phyloP scores from a whole-genome alignment of 2,888 invertebrate species.

The Sinotaia quadrata region DNA sequence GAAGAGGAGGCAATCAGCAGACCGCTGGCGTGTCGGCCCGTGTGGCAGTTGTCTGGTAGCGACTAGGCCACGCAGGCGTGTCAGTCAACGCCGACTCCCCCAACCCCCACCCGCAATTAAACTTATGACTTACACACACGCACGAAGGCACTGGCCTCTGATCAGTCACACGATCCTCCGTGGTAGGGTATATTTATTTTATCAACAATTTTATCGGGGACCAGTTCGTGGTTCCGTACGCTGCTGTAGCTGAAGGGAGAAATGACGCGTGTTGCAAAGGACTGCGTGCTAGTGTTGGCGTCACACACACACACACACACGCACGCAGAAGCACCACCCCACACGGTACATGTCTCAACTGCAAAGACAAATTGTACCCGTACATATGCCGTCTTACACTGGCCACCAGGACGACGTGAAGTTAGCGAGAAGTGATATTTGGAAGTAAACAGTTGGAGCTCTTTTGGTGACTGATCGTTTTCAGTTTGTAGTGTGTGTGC shows the following conservation, averaged over 20 bases:
- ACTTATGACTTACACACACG: neutral
- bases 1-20: no score
- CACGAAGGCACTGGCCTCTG: neutral
- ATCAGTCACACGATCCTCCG: neutral
- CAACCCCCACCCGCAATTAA: no score
- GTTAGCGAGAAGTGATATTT: no score
- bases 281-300: neutral
- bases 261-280: neutral
- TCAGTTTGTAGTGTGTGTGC: slow-evolving; percentile 5
- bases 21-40: no score
- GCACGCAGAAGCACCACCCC: neutral
- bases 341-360: neutral
- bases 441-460: no score
- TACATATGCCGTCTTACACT: no score
- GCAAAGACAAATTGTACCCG: neutral
- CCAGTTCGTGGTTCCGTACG: neutral
- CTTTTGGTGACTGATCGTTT: no score
- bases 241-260: neutral
- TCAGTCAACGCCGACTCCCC: no score
- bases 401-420: no score
- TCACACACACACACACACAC: slow-evolving; percentile 6
- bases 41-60: no score
- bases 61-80: no score
- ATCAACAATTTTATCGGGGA: neutral
- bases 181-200: no score